Base-by-base conservation (phyloP, 1,140 invertebrate species). In the Aphaenogaster ashmeadi region DNA sequence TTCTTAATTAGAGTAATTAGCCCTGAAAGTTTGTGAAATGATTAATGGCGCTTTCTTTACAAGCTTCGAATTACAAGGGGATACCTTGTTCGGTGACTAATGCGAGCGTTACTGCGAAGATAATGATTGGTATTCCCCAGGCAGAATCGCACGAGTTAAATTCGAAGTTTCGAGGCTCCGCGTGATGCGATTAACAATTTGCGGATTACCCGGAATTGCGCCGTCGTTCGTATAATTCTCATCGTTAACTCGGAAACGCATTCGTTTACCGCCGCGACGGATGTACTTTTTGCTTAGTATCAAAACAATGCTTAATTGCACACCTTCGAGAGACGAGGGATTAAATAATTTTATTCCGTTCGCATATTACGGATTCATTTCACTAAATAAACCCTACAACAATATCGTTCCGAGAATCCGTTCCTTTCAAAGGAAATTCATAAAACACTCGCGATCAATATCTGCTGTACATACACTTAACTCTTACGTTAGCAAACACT, bases 1-100 rank as follows among this genome's bases (percentile, higher is more conserved):
- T 66, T 52, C 67, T 79, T 90, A 60, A 90, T 90, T 71, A 67
- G 66, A 58, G 69, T 74, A 87, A 90, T 90, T 87, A 90, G 72
- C 11, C 50, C 15, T 44, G 33, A 27, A 64, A 74, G n/a, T 79
- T 58, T 4, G 3, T 27, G 27, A 27, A 15, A 47, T 90, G 88
- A 89, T 84, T 89, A 87, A 90, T 87, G 58, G n/a, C 50, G 85
- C 54, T 47, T 67, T 58, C 44, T 80, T 72, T 47, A 74, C 27
- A 27, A 27, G 56, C 3, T 83, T 44, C 15, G 21, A 58, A 47
- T 83, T 38, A 72, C 50, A 72, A 56, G 36, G 9, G 36, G 64
- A 7, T 21, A 44, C 1, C 4, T 5, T 21, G 18, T 33, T n/a
- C 9, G 38, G 21, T 58, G 38, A 81, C 66, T 58, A 72, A 81